These are phyloP conservation scores for Neotoxoptera formosana DNA, from an alignment of 1,140 invertebrate species.

Conservation along the genomic window DNA sequence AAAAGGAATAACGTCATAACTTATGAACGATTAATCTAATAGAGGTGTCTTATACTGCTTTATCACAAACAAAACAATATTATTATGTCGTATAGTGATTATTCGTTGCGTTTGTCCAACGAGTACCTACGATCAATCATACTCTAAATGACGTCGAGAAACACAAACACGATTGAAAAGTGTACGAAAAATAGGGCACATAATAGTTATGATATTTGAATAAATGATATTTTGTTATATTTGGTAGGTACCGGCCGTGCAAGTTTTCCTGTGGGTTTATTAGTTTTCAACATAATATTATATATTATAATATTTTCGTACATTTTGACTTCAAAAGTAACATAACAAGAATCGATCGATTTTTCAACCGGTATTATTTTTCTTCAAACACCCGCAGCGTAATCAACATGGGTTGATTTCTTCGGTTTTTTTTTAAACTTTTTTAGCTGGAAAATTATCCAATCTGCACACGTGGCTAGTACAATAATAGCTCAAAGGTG, in stretches of 20 bases:
- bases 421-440: neutral
- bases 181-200: neutral
- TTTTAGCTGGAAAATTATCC: neutral
- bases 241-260: neutral
- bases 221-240: neutral
- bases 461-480: neutral
- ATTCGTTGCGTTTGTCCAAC: no score
- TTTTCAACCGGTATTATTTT: neutral
- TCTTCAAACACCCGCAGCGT: neutral
- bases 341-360: neutral
- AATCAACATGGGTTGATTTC: neutral
- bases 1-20: no score
- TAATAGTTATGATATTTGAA: neutral
- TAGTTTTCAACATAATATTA: neutral
- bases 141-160: neutral
- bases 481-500: neutral
- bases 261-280: neutral
- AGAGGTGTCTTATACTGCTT: no score
- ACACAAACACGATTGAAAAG: neutral
- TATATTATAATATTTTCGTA: neutral
- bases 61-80: no score
- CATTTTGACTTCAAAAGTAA: neutral
- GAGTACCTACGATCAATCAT: no score
- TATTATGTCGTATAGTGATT: no score
- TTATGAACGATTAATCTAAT: no score